Conservation (phyloP, 2,888 invertebrate genomes). For the Pseudococcus jackbeardsleyi region DNA sequence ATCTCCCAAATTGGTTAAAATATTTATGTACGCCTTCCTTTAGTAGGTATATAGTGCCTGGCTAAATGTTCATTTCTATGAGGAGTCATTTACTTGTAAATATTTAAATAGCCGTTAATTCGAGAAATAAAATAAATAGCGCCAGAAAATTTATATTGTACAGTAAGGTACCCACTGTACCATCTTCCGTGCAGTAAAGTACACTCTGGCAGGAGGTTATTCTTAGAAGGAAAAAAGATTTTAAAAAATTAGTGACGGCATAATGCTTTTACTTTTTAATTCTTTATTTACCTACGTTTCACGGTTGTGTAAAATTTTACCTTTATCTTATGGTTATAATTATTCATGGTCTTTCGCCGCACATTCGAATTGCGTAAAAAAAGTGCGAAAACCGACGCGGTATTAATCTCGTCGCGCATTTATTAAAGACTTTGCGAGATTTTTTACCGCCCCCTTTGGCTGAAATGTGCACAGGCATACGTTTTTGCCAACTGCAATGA, state of each 20-base stretch:
- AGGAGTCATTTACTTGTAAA: constrained; percentile 50
- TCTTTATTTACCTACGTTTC: constrained; percentile 45
- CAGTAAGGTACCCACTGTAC: background rate
- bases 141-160: background rate
- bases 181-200: background rate
- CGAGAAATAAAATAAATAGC: constrained; percentile 45
- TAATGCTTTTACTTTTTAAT: constrained; percentile 48
- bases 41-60: background rate
- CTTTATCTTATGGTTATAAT: constrained; percentile 49
- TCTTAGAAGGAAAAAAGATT: constrained; percentile 18
- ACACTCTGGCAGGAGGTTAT: background rate
- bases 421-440: background rate
- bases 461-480: background rate
- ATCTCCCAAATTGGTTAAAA: constrained; percentile 44
- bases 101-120: constrained; percentile 55
- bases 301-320: constrained; percentile 14
- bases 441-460: background rate
- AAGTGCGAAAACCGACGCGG: constrained; percentile 10
- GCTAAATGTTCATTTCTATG: constrained; percentile 41
- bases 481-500: background rate
- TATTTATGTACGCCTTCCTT: constrained; percentile 43
- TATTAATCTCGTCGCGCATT: constrained; percentile 16
- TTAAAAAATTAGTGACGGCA: constrained; percentile 41
- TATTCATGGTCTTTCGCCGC: constrained; percentile 10
- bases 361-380: background rate